These are phyloP conservation scores for Solea solea DNA, from an alignment of 2,113 vertebrate genomes.

Conservation along the genomic window DNA sequence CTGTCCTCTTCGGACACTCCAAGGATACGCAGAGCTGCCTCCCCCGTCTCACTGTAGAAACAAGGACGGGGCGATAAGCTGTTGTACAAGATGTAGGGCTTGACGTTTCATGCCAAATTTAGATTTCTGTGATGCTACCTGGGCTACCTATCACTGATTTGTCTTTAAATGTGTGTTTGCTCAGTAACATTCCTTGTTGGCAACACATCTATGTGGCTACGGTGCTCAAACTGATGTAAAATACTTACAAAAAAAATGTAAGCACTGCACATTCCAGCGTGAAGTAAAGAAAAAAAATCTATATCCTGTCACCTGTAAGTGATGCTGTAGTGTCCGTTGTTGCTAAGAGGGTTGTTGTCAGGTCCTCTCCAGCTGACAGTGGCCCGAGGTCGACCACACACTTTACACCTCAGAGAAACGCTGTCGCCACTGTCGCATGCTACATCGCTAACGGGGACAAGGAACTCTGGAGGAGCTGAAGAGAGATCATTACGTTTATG, in stretches of 20 bases:
- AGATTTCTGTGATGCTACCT: neutral
- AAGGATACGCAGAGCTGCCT: constrained; percentile 90
- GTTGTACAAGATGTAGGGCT: neutral
- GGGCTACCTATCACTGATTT: neutral
- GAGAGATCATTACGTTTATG: neutral
- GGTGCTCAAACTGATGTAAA: no score
- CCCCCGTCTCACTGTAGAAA: constrained; percentile 88
- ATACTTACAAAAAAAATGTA: neutral
- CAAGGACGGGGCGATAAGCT: neutral
- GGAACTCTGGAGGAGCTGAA: constrained; percentile 93
- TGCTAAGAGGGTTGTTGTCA: constrained; percentile 87
- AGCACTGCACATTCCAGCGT: neutral
- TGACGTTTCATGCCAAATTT: neutral
- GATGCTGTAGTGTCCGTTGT: constrained; percentile 89
- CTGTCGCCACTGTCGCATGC: constrained; percentile 92
- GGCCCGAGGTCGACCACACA: constrained; percentile 92
- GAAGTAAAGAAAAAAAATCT: neutral
- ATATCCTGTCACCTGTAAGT: constrained; percentile 85
- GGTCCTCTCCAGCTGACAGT: constrained; percentile 93
- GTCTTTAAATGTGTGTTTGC: neutral
- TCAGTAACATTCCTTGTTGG: no score
- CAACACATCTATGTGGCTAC: no score
- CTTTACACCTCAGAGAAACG: constrained; percentile 91
- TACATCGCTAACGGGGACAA: constrained; percentile 90
- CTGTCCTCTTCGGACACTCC: constrained; percentile 89